phyloP scores from a whole-genome alignment of 2,888 invertebrate species.

The Limnephilus auricula region DNA sequence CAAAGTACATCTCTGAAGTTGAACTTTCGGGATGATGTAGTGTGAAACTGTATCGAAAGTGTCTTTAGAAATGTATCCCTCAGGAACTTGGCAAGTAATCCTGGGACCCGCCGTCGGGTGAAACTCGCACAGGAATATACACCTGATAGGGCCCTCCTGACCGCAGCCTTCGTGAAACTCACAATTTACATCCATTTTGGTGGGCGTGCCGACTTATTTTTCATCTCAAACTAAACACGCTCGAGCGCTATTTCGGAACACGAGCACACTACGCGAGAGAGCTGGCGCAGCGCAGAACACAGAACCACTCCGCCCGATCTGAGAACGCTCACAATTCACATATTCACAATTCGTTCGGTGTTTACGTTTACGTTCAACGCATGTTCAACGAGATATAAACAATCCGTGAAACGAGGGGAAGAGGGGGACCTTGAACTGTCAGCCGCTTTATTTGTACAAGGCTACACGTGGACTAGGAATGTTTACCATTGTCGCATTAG shows the following conservation, averaged over 20 bases:
- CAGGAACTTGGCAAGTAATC: constrained; percentile 89
- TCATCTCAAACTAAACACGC: constrained; percentile 52
- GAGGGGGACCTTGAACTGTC: constrained; percentile 50
- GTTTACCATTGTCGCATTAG: no score
- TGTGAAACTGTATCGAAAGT: constrained; percentile 89
- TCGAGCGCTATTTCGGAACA: constrained; percentile 27
- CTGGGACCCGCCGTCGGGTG: constrained; percentile 87
- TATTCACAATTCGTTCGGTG: background rate
- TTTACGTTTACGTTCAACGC: no score
- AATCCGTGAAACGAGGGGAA: constrained; percentile 12
- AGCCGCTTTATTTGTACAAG: constrained; percentile 7
- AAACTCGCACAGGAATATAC: constrained; percentile 88
- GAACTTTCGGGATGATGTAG: constrained; percentile 90
- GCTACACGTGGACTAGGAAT: background rate
- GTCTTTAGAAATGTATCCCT: constrained; percentile 87
- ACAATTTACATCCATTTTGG: constrained; percentile 68
- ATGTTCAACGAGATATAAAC: constrained; percentile 35
- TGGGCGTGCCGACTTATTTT: constrained; percentile 52
- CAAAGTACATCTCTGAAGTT: constrained; percentile 86
- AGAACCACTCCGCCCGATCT: background rate
- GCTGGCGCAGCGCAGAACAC: background rate
- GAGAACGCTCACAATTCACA: background rate
- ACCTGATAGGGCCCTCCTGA: constrained; percentile 84
- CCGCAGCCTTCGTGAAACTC: constrained; percentile 79
- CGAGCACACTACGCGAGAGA: background rate